phyloP scores from a whole-genome alignment of 2,113 vertebrate species.

The Pyrgilauda ruficollis region DNA sequence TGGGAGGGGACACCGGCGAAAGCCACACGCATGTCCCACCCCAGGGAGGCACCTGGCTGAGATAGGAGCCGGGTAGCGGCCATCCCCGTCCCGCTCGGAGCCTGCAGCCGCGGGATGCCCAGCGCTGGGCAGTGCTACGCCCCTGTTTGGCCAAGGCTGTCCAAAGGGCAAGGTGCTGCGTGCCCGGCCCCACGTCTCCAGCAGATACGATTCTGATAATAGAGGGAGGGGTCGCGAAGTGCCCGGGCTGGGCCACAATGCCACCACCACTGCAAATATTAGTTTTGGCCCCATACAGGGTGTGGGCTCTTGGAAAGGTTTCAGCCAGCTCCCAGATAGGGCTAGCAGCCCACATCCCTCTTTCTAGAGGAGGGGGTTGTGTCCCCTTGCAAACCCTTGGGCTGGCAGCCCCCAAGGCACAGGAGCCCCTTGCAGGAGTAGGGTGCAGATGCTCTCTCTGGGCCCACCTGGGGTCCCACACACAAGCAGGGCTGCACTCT shows the following conservation, averaged over 20 bases:
- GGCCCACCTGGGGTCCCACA: neutral
- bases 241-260: neutral
- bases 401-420: neutral
- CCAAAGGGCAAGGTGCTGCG: neutral
- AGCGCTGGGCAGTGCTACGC: neutral
- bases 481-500: neutral
- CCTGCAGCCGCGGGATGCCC: neutral
- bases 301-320: neutral
- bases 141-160: neutral
- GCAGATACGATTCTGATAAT: neutral
- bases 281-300: neutral
- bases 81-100: fast-evolving
- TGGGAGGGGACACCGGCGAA: neutral
- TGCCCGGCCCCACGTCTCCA: neutral
- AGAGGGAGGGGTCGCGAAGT: neutral
- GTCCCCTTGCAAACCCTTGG: neutral
- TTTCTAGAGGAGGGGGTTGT: neutral
- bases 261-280: neutral
- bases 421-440: neutral
- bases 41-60: neutral
- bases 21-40: neutral
- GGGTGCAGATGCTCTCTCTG: neutral
- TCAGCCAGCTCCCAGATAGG: neutral
- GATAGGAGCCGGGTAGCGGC: neutral
- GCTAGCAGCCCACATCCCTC: neutral